Percentiles rank a stretch among this genome's conserved stretches.
phyloP scores from a whole-genome alignment of 2,113 vertebrate species.

The Hymenochirus boettgeri region DNA sequence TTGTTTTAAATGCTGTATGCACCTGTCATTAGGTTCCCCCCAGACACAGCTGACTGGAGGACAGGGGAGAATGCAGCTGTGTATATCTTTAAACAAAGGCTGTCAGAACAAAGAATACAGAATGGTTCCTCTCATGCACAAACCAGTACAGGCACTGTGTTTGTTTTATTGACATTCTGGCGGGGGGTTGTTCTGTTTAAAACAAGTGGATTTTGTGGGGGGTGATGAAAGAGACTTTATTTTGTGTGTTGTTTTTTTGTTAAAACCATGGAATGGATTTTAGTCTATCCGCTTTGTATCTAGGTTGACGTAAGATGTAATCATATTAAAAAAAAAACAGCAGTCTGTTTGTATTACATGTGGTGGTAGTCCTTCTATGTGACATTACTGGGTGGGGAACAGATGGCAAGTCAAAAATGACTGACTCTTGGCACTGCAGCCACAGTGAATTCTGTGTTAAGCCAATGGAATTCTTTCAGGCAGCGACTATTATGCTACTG shows the following conservation, averaged over 20 bases:
- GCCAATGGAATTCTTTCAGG: conserved; percentile 19
- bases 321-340: conserved; percentile 17
- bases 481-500: not conserved
- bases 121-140: not conserved
- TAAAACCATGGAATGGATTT: not conserved
- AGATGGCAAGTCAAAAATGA: conserved; percentile 23
- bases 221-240: not conserved
- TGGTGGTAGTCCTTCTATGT: too few species aligned
- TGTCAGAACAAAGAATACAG: not conserved
- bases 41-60: not conserved
- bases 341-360: too few species aligned
- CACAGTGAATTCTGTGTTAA: conserved; percentile 24
- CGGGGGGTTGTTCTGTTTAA: not conserved
- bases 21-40: not conserved
- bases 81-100: not conserved
- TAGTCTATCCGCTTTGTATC: conserved; percentile 4
- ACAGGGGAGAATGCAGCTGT: not conserved
- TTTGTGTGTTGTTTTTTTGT: not conserved
- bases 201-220: not conserved
- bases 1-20: not conserved
- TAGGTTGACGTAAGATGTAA: not conserved
- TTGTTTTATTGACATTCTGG: too few species aligned
- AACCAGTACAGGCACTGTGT: not conserved
- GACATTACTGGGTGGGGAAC: conserved; percentile 28
- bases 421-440: conserved; percentile 7